Conservation (phyloP, 2,797 vertebrate genomes). For the Peromyscus melanophrys region DNA sequence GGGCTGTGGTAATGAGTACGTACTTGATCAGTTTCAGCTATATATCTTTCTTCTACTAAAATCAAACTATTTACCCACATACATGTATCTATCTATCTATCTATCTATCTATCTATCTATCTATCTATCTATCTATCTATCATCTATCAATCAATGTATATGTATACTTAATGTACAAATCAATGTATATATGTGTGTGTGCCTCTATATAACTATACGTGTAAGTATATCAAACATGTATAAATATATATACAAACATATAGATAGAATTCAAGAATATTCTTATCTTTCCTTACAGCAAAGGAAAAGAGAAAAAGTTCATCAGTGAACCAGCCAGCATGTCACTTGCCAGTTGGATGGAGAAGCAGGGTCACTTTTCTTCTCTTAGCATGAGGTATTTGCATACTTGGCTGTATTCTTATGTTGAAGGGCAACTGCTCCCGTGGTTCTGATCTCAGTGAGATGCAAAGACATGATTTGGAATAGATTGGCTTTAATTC, state of each 20-base stretch:
- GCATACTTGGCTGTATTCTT: slow-evolving; percentile 38
- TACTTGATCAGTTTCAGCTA: slow-evolving; percentile 85
- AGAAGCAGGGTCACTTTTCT: not conserved
- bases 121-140: too few relatives aligned
- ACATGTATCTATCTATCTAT: too few relatives aligned
- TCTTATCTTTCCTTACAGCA: slow-evolving; percentile 50
- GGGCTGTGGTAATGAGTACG: slow-evolving; percentile 82
- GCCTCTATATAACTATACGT: too few relatives aligned
- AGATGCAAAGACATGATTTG: not conserved
- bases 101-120: too few relatives aligned
- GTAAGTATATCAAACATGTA: not conserved
- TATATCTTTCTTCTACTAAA: slow-evolving; percentile 74
- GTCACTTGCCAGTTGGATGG: slow-evolving; percentile 4
- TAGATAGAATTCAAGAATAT: not conserved
- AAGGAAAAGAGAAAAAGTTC: not conserved
- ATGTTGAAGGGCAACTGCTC: slow-evolving; percentile 48
- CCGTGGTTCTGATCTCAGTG: not conserved
- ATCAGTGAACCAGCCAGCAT: not conserved
- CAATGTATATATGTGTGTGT: not conserved
- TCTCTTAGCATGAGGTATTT: not conserved
- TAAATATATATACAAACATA: not conserved
- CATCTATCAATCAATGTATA: too few relatives aligned
- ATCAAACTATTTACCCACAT: slow-evolving; percentile 69
- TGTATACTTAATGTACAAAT: not conserved
- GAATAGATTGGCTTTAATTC: not conserved